Base-by-base conservation (phyloP, 2,888 invertebrate genomes). In the Lysandra bellargus region DNA sequence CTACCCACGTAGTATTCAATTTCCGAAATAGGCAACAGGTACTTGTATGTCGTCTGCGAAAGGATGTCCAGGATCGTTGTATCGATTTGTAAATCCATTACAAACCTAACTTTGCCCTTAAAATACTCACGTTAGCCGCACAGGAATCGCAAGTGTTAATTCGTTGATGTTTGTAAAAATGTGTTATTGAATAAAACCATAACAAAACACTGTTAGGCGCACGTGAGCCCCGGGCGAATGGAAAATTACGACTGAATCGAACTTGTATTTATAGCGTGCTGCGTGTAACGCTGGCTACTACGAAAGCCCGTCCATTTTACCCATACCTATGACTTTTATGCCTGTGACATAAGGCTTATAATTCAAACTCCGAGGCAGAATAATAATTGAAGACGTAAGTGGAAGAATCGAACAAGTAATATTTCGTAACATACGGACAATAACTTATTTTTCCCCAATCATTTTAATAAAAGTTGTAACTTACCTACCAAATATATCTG, bases 171-270 rank as follows among this genome's bases (percentile, higher is more conserved):
- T 69, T 33, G 14, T 5, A 37, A 14, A 69, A 69, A 33, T 37
- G 4, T 69, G 33, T 37, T 69, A 17, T 37, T 69, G 69, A 69
- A 69, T 69, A 33, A 69, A 69, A 33, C 17, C 69, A 69, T 33
- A 69, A 69, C 69, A 69, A 37, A 69, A 69, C 14, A 37, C 33
- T 1, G 14, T 57, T 17, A 57, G 12, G 14, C 12, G 33, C 69
- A 17, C 69, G 69, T 69, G 33, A 5, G 2, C 69, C 12, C 69
- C 33, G 69, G 4, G 0, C 33, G 9, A 14, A 5, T 69, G 33
- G 14, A 69, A 37, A 69, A 69, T 37, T 14, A 37, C 69, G 33
- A 69, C 69, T 69, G 69, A 33, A 69, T 37, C 69, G 69, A 69
- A 17, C 14, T 69, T 37, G 69, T 69, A 69, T 37, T 69, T 69